These are phyloP conservation scores for Gopherus evgoodei DNA, from an alignment of 2,113 vertebrate species.

Conservation along the genomic window DNA sequence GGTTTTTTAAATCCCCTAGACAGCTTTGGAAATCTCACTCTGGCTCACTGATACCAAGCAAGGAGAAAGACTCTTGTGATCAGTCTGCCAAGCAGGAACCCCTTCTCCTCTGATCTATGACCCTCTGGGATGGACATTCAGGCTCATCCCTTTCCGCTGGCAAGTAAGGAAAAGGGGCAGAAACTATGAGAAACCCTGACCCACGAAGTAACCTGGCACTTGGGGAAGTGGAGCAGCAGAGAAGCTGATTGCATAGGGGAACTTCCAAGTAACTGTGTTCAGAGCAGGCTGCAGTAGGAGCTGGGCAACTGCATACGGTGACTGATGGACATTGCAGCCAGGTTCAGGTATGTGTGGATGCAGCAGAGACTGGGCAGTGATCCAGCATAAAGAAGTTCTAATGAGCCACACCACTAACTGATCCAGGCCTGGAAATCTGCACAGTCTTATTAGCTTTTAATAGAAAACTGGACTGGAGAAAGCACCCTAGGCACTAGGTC, in stretches of 20 bases:
- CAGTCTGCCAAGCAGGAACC: accelerated
- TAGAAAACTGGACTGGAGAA: not conserved
- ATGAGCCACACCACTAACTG: not conserved
- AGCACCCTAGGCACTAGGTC: not conserved
- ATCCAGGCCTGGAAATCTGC: not conserved
- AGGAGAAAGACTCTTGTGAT: not conserved
- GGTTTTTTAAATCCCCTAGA: not conserved
- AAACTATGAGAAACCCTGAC: not conserved
- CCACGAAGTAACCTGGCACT: not conserved
- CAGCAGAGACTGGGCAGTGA: not conserved
- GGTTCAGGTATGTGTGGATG: not conserved
- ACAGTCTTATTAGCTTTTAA: not conserved
- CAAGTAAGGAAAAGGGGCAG: not conserved
- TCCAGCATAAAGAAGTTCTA: not conserved
- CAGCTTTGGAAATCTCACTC: not conserved
- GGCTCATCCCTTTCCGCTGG: not conserved
- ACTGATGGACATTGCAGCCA: not conserved
- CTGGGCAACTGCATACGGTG: not conserved
- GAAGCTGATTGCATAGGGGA: not conserved
- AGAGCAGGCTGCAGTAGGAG: not conserved
- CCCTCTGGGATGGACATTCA: not conserved
- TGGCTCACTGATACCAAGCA: not conserved
- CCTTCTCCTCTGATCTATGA: not conserved
- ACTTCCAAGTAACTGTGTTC: not conserved
- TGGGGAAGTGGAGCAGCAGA: not conserved